Evolutionary conservation across 2,888 invertebrate genomes (phyloP).

Genomic region (Maniola hyperantus): DNA sequence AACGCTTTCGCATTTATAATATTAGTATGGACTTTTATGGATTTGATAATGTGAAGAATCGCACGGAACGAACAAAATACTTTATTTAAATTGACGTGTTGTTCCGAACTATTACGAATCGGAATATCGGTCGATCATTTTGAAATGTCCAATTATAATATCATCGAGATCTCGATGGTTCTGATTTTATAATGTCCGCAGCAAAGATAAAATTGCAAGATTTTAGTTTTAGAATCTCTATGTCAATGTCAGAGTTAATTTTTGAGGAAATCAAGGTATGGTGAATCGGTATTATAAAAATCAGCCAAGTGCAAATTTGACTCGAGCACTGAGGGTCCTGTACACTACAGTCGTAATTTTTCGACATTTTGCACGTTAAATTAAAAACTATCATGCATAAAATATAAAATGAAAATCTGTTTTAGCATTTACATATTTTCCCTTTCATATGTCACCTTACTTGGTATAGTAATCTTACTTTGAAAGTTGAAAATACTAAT

Average conservation of each 20-base stretch:
- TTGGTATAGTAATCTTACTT: no score
- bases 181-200: slow-evolving; percentile 31
- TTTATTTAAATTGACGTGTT: slow-evolving; percentile 39
- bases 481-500: no score
- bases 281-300: no score
- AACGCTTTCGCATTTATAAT: no score
- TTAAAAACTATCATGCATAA: no score
- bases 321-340: no score
- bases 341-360: neutral
- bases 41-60: slow-evolving; percentile 19
- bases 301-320: no score
- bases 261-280: neutral
- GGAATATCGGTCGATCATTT: slow-evolving; percentile 29
- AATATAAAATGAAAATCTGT: no score
- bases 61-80: slow-evolving; percentile 41
- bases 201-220: slow-evolving; percentile 25
- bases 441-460: no score
- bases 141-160: slow-evolving; percentile 8
- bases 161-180: slow-evolving; percentile 18
- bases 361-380: no score
- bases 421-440: no score
- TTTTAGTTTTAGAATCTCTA: slow-evolving; percentile 20
- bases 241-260: slow-evolving; percentile 24
- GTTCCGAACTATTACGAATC: slow-evolving; percentile 45
- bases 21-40: no score